Evolutionary conservation across 2,888 invertebrate genomes (phyloP), one percentile per base, ranked within the genome.

Genomic region (Oscheius sp.): DNA sequence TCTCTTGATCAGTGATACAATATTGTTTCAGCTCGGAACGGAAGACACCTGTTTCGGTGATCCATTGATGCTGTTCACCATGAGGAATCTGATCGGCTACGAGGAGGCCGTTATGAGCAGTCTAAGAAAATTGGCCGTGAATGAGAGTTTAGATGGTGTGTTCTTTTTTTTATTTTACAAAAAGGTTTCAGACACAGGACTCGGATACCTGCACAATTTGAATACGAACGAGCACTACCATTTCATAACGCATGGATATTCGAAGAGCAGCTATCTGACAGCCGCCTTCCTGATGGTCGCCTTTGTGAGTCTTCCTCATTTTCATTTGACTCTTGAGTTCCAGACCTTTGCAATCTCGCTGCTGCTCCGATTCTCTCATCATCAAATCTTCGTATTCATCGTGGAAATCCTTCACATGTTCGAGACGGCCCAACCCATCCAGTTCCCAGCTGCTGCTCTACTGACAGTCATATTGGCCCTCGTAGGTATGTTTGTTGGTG

Each of bases 321-420:
- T 21, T 21, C 21, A 21, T 21, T 21, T 21, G 37, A 29, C 29
- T 7, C 35, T 33, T 35, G n/a, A 37, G 58, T 70, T 94, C 76
- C 93, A 99, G 98, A 99, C 98, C 42, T 94, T 98, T 81, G 96
- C 96, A 60, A 96, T 97, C 87, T 98, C 98, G 58, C 97, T 98
- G 94, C 91, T 99, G 85, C 92, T 99, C 85, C 93, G 98, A 68
- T 99, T 98, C 91, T 98, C 98, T 11, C 99, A 99, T 91, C 98
- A 99, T 90, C 99, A 99, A 92, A 98, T 99, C 89, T 98, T 99
- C 91, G 93, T 98, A 79, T 98, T 99, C 90, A 98, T 99, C 87
- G 96, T 98, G 90, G 98, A 99, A 91, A 92, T 99, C 73, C 93
- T 99, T 83, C 97, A 98, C 91, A 96, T 97, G 95, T 91, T 98